phyloP scores from a whole-genome alignment of 2,113 vertebrate species.

The Alectura lathami region DNA sequence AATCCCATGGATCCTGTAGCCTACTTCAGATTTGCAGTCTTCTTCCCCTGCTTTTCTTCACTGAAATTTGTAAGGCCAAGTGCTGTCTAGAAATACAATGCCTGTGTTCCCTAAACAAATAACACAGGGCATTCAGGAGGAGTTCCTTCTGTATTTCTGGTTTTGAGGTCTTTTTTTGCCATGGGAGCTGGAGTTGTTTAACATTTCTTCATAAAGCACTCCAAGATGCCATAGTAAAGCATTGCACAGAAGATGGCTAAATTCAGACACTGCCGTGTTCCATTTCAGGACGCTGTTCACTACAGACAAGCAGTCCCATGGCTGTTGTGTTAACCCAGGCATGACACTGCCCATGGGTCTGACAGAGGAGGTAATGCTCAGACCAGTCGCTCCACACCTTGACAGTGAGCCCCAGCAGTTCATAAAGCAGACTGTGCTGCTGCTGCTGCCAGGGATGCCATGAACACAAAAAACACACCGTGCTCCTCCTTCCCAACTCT shows the following conservation, averaged over 20 bases:
- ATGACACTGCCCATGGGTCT: neutral
- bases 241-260: neutral
- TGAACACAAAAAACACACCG: rapidly evolving
- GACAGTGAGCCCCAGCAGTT: neutral
- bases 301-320: neutral
- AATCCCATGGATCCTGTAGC: neutral
- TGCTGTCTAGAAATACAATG: neutral
- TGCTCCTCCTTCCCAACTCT: neutral
- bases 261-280: neutral
- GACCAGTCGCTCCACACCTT: neutral
- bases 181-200: neutral
- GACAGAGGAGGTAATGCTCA: neutral
- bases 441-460: neutral
- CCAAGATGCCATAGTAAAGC: neutral
- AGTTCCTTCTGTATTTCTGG: neutral
- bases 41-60: neutral
- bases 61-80: neutral
- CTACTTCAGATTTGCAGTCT: neutral
- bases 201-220: neutral
- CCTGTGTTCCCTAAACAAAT: neutral
- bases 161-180: neutral
- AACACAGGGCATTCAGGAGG: neutral
- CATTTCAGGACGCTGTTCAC: neutral
- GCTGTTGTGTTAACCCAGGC: neutral
- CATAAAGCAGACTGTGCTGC: neutral